Evolutionary conservation across 2,113 vertebrate species (phyloP), one percentile per base, ranked within the genome.

Genomic region (Oryzias woworae): DNA sequence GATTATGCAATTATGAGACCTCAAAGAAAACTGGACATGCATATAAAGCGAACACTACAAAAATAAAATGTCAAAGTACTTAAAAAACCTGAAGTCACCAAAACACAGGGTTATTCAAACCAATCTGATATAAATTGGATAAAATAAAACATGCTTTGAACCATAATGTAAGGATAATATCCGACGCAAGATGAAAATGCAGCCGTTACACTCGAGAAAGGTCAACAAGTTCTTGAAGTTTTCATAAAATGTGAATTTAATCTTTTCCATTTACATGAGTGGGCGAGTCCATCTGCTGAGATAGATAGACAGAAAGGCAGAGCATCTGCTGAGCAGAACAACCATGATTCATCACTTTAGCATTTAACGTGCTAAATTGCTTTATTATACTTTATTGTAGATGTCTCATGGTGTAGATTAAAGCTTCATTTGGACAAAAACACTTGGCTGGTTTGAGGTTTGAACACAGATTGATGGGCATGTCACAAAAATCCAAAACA

Each of bases 281-380:
- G 53, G 53, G 64, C n/a, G 22, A 73, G 62, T 73, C 57, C 71
- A 66, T 73, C 58, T 66, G 71, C 53, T 66, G 41, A 51, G 22
- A 46, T 48, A 45, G 45, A 69, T 42, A 69, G 24, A n/a, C 31
- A 31, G 20, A 10, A 55, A 55, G 52, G 50, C 46, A 43, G 50
- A 63, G 36, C 54, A 64, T 50, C 48, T 46, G 50, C 56, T n/a
- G 62, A 66, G 56, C 23, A 55, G 36, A 10, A 20, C 16, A 47
- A 47, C 15, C n/a, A 36, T 66, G 71, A 62, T 52, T 62, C 63
- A 73, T 66, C 57, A 61, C 42, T 3, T 58, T 24, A 49, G 56
- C 69, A 53, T 56, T 53, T 28, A 31, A 46, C 16, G 14, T 2
- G 2, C 7, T 20, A 50, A 54, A 44, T 36, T 41, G n/a, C 4